Evolutionary conservation across 2,888 invertebrate species (phyloP), one percentile per base, ranked within the genome.

Genomic region (Laothoe populi): DNA sequence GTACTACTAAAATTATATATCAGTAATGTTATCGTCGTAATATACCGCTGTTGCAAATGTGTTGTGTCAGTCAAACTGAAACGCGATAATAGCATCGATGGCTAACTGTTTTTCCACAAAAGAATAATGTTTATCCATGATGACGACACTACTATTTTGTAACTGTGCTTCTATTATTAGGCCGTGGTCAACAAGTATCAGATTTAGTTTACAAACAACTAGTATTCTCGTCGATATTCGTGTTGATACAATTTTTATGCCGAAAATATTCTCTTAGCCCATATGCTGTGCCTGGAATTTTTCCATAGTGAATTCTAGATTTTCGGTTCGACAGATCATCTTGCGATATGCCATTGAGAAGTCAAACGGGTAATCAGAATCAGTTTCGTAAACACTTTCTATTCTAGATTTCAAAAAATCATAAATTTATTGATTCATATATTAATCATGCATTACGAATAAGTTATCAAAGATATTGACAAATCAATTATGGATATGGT

Each of bases 71-170:
- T 10, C 19, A 35, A 8, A 35, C 35, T 35, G 53, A 60, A 60
- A 60, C 59, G 42, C 70, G 65, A 68, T 72, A 64, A 73, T 74
- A 70, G 60, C 59, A 64, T 66, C 65, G 70, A 70, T 70, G 64
- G 58, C 58, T 26, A 42, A 38, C 23, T 60, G 64, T 64, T 66
- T 72, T 72, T 72, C 70, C 58, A 70, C 62, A 73, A 72, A 70
- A 71, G 67, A 70, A 68, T 73, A 72, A 75, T 70, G 66, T 68
- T n/a, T 75, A 71, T 69, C 63, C 68, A 62, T 64, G 63, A 71
- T 78, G 74, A 75, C 74, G 75, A 70, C 73, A 76, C 58, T 38
- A 66, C 60, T 68, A 69, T 75, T 71, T 71, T 73, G 72, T 73
- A 72, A 74, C 74, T 70, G 70, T 66, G 69, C 60, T 68, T 71